These are phyloP conservation scores for Dryadula phaetusa DNA, from an alignment of 2,888 invertebrate genomes.

Conservation along the genomic window DNA sequence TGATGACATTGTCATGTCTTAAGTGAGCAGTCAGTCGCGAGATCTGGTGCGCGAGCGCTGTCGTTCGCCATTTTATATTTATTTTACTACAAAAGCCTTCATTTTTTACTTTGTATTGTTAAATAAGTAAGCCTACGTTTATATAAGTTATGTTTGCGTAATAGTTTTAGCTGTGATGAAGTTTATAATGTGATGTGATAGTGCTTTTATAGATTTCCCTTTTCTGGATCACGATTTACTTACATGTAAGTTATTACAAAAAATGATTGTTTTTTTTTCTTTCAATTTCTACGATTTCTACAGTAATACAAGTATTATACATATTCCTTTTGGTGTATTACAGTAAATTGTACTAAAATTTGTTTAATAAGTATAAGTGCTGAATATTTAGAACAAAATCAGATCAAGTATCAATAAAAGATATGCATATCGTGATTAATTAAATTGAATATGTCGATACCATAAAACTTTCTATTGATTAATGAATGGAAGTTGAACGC, in stretches of 20 bases:
- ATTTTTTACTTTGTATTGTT: not conserved
- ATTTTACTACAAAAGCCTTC: constrained; percentile 35
- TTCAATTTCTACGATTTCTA: not conserved
- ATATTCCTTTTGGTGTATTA: no score
- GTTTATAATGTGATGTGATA: constrained; percentile 7
- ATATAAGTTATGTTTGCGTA: not conserved
- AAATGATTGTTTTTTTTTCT: not conserved
- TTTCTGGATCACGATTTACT: constrained; percentile 18
- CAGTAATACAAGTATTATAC: not conserved
- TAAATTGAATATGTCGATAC: constrained; percentile 45
- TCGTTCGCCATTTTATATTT: constrained; percentile 56
- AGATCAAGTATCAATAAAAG: constrained; percentile 10
- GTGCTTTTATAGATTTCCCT: not conserved
- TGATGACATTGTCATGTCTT: constrained; percentile 65
- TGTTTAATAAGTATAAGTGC: not conserved
- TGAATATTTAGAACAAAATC: not conserved
- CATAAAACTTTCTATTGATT: constrained; percentile 72
- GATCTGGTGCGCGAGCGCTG: constrained; percentile 66
- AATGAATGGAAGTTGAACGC: constrained; percentile 61
- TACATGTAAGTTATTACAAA: constrained; percentile 1
- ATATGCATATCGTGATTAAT: constrained; percentile 37
- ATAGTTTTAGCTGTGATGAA: not conserved
- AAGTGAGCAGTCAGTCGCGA: constrained; percentile 72
- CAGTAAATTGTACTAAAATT: not conserved
- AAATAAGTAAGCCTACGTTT: not conserved